Base-by-base conservation (phyloP, 2,888 invertebrate species). In the Hyppa rectilinea region DNA sequence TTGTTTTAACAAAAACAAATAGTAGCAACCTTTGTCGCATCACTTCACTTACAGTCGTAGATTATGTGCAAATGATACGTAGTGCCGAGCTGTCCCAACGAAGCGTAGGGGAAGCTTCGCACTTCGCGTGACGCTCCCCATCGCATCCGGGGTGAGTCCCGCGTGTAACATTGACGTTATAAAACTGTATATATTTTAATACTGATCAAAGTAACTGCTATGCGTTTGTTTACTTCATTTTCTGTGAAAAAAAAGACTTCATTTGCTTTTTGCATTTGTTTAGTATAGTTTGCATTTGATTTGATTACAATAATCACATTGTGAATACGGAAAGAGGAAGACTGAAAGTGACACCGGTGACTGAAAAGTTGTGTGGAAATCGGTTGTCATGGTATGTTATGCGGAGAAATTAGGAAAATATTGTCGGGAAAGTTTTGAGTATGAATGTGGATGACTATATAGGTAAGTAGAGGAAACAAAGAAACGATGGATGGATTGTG, bases 11-110 rank as follows among this genome's bases (percentile, higher is more conserved):
- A 62, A 59, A 63, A 52, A 56, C 38, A 61, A 40, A 60, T 45
- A 14, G 12, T 29, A n/a, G 43, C 23, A 23, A 47, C 38, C 9
- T 53, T 29, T 34, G 58, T 68, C 49, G 59, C 58, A 59, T 75
- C 75, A 74, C 23, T 80, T 75, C 40, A 75, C 50, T 78, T 10
- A 38, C 31, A 68, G 55, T 72, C 73, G 23, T 82, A 78, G 82
- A 71, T 79, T 23, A 82, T 52, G 80, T 82, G 79, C 82, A 82
- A 79, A 82, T 79, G 82, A 82, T 78, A 72, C 82, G 82, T 67
- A 58, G 63, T 60, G 52, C 81, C 78, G 78, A 66, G 72, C 72
- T 56, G 82, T 82, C 79, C 78, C 17, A 53, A 12, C 50, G 23
- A 49, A 52, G 61, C 67, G 60, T 53, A 61, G 79, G 79, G 82